Evolutionary conservation across 2,797 vertebrate genomes (phyloP).

Genomic region (Morelia viridis): DNA sequence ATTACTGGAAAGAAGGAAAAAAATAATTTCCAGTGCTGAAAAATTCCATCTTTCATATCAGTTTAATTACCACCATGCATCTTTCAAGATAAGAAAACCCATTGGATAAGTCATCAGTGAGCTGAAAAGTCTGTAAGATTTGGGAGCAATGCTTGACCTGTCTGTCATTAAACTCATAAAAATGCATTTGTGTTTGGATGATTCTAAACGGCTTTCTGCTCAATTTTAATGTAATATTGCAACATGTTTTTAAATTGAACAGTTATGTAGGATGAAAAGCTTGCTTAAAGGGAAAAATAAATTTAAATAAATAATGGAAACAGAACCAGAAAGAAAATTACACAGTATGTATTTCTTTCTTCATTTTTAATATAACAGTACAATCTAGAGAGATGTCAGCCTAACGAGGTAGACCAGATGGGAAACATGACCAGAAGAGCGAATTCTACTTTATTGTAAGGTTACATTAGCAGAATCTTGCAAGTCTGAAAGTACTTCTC

Average conservation of each 20-base stretch:
- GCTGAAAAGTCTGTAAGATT: neutral
- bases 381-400: neutral
- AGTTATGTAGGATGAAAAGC: neutral
- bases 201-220: neutral
- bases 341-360: neutral
- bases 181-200: neutral
- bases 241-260: neutral
- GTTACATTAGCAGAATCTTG: neutral
- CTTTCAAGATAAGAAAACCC: neutral
- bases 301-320: neutral
- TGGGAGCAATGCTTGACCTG: neutral
- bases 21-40: neutral
- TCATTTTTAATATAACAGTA: neutral
- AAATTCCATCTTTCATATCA: neutral
- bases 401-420: neutral
- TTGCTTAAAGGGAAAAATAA: neutral
- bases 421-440: neutral
- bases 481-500: neutral
- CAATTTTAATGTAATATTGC: neutral
- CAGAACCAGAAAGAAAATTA: neutral
- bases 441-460: neutral
- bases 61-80: neutral
- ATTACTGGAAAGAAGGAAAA: constrained; percentile 25
- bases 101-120: neutral
- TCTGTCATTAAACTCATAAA: constrained; percentile 10